Conservation (phyloP, 1,140 invertebrate genomes). For the Pectinophora gossypiella region DNA sequence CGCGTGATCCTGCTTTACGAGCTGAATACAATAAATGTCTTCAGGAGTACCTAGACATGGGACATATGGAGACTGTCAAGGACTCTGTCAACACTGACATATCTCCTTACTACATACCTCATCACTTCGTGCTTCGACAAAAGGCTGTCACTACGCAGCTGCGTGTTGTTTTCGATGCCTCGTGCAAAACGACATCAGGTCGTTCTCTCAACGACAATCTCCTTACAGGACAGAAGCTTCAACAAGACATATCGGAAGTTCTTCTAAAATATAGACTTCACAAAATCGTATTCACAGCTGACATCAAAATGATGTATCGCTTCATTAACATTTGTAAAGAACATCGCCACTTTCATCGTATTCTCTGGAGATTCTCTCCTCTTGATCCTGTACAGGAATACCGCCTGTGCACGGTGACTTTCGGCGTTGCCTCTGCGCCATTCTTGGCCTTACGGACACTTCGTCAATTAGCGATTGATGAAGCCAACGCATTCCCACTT, state of each 20-base stretch:
- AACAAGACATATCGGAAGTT: not conserved
- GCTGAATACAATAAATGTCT: conserved; percentile 1
- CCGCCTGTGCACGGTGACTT: not conserved
- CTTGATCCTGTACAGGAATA: conserved; percentile 1
- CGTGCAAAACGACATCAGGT: not conserved
- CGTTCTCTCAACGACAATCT: conserved; percentile 1
- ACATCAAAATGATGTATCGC: not conserved
- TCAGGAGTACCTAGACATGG: conserved; percentile 7
- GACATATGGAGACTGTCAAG: conserved; percentile 6
- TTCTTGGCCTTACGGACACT: too few species aligned
- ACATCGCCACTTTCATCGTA: too few species aligned
- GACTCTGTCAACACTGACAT: not conserved
- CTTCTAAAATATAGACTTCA: not conserved
- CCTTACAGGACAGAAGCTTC: not conserved
- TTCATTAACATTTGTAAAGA: not conserved
- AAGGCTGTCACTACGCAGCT: not conserved
- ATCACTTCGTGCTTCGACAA: conserved; percentile 7
- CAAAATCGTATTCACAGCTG: not conserved
- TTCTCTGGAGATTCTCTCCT: too few species aligned
- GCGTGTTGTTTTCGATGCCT: not conserved
- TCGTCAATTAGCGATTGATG: too few species aligned
- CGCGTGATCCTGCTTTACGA: conserved; percentile 4
- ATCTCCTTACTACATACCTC: conserved; percentile 3
- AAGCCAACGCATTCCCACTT: not conserved
- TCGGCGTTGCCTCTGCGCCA: not conserved